Percentiles rank a stretch among this genome's conserved stretches.
Conservation (phyloP, 2,797 vertebrate genomes). For the Neoniphon sammara region DNA sequence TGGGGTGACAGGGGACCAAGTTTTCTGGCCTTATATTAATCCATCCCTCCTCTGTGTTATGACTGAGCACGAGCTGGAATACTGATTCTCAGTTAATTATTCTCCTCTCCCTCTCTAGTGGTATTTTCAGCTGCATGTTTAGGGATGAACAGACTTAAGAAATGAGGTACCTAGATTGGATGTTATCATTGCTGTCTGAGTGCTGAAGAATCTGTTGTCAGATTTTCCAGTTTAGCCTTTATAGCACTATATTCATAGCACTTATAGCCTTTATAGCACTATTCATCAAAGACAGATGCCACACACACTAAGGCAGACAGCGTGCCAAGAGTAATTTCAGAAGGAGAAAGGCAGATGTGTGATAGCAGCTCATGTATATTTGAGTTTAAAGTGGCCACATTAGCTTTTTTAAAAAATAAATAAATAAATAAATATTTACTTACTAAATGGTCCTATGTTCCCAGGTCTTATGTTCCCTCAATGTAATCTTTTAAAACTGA, state of each 20-base stretch:
- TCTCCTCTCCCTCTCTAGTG: constrained; percentile 46
- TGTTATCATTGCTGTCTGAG: constrained; percentile 44
- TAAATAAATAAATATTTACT: too few relatives aligned
- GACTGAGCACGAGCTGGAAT: constrained; percentile 64
- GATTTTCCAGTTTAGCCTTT: constrained; percentile 21
- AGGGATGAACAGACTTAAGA: constrained; percentile 29
- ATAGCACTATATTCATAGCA: background rate
- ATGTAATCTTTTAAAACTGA: too few relatives aligned
- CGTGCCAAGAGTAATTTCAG: background rate
- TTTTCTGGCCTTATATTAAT: constrained; percentile 69
- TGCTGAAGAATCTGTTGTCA: background rate
- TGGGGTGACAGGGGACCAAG: constrained; percentile 68
- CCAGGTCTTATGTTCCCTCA: too few relatives aligned
- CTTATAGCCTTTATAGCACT: constrained; percentile 1
- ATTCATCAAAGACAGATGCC: constrained; percentile 14
- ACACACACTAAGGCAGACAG: background rate
- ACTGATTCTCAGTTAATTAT: constrained; percentile 68
- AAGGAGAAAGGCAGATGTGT: constrained; percentile 24
- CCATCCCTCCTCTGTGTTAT: constrained; percentile 54
- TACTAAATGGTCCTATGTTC: too few relatives aligned
- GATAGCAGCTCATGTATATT: constrained; percentile 23
- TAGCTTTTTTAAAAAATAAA: too few relatives aligned
- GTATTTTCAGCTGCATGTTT: constrained; percentile 31
- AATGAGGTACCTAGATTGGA: constrained; percentile 27
- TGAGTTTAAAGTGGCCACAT: background rate